Conservation (phyloP, 1,140 invertebrate species). For the Lordiphosa mommai region DNA sequence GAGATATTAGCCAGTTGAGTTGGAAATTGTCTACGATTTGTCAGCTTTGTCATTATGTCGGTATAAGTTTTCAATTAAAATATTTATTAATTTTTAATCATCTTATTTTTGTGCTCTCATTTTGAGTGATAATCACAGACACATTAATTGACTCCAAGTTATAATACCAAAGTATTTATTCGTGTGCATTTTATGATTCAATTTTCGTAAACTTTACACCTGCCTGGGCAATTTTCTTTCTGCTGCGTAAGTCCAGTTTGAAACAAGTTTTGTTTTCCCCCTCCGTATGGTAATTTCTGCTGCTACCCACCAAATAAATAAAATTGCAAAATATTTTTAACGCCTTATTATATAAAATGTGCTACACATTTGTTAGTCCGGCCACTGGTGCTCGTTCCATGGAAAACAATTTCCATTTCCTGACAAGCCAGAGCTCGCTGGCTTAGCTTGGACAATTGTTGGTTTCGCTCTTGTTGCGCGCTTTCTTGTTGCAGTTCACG, state of each 20-base stretch:
- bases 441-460: slow-evolving; percentile 44
- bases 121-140: too few relatives aligned
- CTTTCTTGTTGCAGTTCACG: slow-evolving; percentile 52
- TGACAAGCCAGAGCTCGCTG: slow-evolving; percentile 25
- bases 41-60: too few relatives aligned
- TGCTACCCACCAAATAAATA: slow-evolving; percentile 44
- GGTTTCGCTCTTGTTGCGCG: slow-evolving; percentile 47
- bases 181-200: too few relatives aligned
- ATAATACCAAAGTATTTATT: too few relatives aligned
- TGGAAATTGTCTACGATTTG: too few relatives aligned
- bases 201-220: too few relatives aligned
- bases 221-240: background rate
- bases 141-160: too few relatives aligned
- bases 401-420: slow-evolving; percentile 77
- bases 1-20: too few relatives aligned
- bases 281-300: slow-evolving; percentile 14
- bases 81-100: too few relatives aligned
- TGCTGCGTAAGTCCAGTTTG: slow-evolving; percentile 1
- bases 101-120: too few relatives aligned
- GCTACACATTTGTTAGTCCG: slow-evolving; percentile 55
- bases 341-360: slow-evolving; percentile 73
- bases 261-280: background rate
- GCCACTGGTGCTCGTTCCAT: slow-evolving; percentile 27
- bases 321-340: slow-evolving; percentile 75
- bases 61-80: too few relatives aligned